Evolutionary conservation across 2,888 invertebrate species (phyloP), one percentile per base, ranked within the genome.

Genomic region (Nemapogon koenigi): DNA sequence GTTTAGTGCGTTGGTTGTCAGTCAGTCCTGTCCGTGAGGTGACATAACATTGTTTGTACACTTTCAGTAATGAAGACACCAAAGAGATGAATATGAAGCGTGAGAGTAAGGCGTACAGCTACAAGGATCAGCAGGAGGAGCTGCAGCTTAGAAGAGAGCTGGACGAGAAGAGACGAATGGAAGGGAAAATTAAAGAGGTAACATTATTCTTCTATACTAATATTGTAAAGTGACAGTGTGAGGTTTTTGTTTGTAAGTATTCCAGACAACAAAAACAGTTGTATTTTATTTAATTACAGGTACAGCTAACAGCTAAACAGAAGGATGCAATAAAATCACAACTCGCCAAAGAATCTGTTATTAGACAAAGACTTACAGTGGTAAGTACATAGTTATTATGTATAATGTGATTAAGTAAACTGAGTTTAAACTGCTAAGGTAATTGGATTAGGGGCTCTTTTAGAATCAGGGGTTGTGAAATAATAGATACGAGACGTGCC

Each of bases 91-190:
- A 97, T 52, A 83, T 97, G 62, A 95, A 94, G 65, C 83, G 97
- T 11, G 98, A 98, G 63, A 97, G 94, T 64, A 97, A 97, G 70
- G 92, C 89, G 2, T 98, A 98, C 65, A 94, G 95, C 44, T 97
- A 94, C 64, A 94, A 95, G 59, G 98, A 98, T 44, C 98, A 99
- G 62, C 82, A 95, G 55, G 97, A 97, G 55, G 98, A 98, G 62
- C 65, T 95, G 48, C 94, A 97, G 57, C 75, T 97, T 38, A 82
- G 92, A n/a, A 86, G 94, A 43, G 97, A 97, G 70, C 73, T 97
- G 14, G 96, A 96, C 50, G 95, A 94, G 50, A 94, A 94, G 64
- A 86, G 87, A 38, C 85, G 86, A 17, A 84, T 83, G 41, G 90
- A 91, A 52, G 93, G 93, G 1, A 91, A 90, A 62, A 64, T 86